phyloP scores from a whole-genome alignment of 2,797 vertebrate species.

The Gadopsis bispinosus region DNA sequence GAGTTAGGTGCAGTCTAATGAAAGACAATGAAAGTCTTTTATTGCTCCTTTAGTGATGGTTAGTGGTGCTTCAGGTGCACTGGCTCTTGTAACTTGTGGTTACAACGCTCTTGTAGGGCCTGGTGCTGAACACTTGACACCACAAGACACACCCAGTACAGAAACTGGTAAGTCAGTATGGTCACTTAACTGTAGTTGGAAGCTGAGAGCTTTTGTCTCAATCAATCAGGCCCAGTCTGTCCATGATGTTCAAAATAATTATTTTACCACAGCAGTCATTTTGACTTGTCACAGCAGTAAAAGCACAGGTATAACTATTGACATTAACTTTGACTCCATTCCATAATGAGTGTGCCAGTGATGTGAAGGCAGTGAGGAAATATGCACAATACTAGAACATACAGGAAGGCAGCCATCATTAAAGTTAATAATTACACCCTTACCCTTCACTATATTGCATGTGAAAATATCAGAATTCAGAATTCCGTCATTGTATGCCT shows the following conservation, averaged over 20 bases:
- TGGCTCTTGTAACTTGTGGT: background rate
- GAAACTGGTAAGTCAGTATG: conserved; percentile 3
- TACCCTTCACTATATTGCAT: background rate
- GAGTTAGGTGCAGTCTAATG: conserved; percentile 24
- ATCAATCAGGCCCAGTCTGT: background rate
- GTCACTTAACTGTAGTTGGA: background rate
- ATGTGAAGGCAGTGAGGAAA: background rate
- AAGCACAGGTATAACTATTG: background rate
- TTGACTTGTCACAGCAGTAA: background rate
- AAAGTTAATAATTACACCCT: background rate
- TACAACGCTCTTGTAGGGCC: background rate
- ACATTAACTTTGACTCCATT: background rate
- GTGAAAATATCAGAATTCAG: background rate
- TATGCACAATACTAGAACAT: background rate
- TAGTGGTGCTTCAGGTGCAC: background rate
- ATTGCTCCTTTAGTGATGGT: conserved; percentile 36
- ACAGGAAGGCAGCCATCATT: background rate
- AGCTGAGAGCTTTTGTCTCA: background rate
- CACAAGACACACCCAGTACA: background rate
- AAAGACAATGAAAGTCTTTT: conserved; percentile 18
- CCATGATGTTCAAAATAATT: background rate
- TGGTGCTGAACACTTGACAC: conserved; percentile 5
- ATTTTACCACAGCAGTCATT: background rate
- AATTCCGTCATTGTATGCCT: no score
- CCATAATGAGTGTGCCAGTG: background rate